Evolutionary conservation across 2,113 vertebrate genomes (phyloP).

Genomic region (Noctilio leporinus): DNA sequence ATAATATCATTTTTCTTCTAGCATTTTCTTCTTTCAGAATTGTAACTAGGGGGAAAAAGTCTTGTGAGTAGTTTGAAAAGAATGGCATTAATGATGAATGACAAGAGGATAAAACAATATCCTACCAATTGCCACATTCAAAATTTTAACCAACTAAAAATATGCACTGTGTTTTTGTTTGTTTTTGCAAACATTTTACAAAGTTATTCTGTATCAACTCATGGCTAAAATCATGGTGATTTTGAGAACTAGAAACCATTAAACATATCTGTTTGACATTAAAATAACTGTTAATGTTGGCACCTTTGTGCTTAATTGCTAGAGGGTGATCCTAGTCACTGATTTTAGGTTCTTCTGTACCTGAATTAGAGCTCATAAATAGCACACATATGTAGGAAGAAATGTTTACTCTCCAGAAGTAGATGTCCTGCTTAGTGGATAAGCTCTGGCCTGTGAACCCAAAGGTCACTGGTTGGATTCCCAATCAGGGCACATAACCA

Average conservation of each 20-base stretch:
- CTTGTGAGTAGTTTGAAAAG: not conserved
- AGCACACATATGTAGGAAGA: not conserved
- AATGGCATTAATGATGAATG: not conserved
- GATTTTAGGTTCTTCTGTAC: not conserved
- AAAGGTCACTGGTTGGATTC: no score
- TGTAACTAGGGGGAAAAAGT: not conserved
- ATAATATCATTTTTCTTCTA: not conserved
- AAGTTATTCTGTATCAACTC: not conserved
- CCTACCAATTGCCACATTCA: not conserved
- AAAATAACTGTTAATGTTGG: not conserved
- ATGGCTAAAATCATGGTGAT: not conserved
- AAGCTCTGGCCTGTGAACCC: no score
- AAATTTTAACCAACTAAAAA: slow-evolving; percentile 6
- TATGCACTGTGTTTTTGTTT: not conserved
- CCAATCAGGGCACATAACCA: no score
- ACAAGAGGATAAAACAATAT: not conserved
- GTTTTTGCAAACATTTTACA: not conserved
- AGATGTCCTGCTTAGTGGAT: no score
- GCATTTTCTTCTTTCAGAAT: not conserved
- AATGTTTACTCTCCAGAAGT: not conserved
- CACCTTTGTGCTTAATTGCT: not conserved
- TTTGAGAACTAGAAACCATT: not conserved
- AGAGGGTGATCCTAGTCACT: not conserved
- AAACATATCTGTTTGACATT: not conserved
- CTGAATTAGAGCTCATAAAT: not conserved